Conservation (phyloP, 2,797 vertebrate species). For the Tinamus major region DNA sequence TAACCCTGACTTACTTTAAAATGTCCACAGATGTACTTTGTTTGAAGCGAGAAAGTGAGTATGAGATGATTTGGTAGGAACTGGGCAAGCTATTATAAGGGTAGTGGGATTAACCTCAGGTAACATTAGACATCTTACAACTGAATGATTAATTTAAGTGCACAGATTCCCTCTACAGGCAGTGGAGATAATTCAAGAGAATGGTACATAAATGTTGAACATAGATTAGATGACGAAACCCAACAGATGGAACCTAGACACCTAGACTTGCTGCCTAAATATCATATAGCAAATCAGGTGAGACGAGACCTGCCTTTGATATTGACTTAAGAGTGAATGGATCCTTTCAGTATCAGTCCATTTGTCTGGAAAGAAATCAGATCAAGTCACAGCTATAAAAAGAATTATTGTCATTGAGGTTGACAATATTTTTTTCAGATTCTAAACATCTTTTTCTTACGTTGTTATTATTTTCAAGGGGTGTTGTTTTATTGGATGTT, state of each 20-base stretch:
- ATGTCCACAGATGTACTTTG: not conserved
- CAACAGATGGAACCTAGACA: not conserved
- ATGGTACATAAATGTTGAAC: not conserved
- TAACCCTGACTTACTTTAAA: not conserved
- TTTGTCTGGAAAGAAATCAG: not conserved
- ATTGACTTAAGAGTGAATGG: not conserved
- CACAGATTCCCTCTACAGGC: not conserved
- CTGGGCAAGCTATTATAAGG: not conserved
- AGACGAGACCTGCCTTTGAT: not conserved
- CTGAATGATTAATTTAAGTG: not conserved
- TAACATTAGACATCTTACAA: not conserved
- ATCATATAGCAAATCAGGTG: not conserved
- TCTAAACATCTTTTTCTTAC: not conserved
- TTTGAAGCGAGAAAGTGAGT: not conserved
- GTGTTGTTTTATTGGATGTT: not conserved
- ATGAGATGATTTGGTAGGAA: not conserved
- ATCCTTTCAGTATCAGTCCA: not conserved
- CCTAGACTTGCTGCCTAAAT: not conserved
- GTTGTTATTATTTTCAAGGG: not conserved
- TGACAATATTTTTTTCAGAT: not conserved
- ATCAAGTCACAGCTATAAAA: not conserved
- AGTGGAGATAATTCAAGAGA: not conserved
- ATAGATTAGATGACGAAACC: not conserved
- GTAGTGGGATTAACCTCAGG: not conserved
- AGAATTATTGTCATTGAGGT: not conserved